Conservation (phyloP, 2,888 invertebrate species). For the Eupsilia transversa region DNA sequence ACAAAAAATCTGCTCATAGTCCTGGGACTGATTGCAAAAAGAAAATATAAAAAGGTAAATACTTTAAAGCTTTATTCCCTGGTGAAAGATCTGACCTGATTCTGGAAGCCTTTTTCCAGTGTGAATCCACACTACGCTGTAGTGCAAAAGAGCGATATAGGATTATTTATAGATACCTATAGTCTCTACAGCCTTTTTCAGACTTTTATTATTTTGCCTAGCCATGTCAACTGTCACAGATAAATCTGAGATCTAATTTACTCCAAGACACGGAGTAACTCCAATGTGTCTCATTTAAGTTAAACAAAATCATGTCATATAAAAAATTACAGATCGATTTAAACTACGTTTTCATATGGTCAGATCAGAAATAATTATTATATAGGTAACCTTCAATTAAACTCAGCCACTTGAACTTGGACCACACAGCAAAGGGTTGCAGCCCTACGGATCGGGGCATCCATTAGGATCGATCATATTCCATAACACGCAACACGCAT, state of each 20-base stretch:
- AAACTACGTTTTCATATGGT: neutral
- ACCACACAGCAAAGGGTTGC: constrained; percentile 56
- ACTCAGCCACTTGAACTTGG: constrained; percentile 37
- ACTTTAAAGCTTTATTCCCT: too few species aligned
- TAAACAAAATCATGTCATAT: neutral
- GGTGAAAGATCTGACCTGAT: neutral
- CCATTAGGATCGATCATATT: constrained; percentile 77
- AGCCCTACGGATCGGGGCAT: constrained; percentile 64
- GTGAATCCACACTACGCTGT: neutral
- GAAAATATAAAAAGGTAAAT: too few species aligned
- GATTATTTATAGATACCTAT: neutral
- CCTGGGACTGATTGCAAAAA: too few species aligned
- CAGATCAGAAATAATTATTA: neutral
- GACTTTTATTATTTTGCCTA: neutral
- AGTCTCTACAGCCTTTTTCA: neutral
- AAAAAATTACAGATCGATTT: neutral
- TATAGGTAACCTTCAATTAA: neutral
- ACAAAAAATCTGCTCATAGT: too few species aligned
- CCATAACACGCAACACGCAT: constrained; percentile 66
- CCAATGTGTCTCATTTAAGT: neutral
- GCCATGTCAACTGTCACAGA: neutral
- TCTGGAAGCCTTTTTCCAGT: neutral
- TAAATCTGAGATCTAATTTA: neutral
- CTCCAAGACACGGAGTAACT: neutral
- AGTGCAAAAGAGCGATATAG: neutral